A percentile compares a stretch with the other conserved stretches of the same genome.
These are phyloP conservation scores for Agrotis puta DNA, from an alignment of 2,888 invertebrate species.

Conservation along the genomic window DNA sequence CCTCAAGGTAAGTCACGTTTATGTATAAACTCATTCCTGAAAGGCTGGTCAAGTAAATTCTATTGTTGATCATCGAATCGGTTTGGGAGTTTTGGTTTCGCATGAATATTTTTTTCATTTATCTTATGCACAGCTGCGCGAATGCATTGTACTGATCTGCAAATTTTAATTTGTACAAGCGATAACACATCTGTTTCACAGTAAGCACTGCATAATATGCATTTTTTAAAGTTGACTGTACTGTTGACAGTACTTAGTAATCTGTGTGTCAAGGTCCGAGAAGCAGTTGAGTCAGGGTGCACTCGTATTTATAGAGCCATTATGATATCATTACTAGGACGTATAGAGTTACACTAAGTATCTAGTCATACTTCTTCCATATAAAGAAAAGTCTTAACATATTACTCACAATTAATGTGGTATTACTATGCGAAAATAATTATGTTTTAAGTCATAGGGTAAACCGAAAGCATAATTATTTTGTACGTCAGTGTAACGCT, in stretches of 20 bases:
- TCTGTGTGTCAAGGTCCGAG: constrained; percentile 49
- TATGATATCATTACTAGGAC: constrained; percentile 49
- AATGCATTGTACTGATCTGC: not conserved
- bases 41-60: not conserved
- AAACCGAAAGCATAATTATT: not conserved
- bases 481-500: not conserved
- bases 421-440: not conserved
- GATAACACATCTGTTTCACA: constrained; percentile 13
- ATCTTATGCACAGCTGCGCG: constrained; percentile 38
- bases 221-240: constrained; percentile 37
- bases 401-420: constrained; percentile 6
- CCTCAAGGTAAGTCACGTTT: constrained; percentile 90
- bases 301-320: constrained; percentile 28
- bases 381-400: constrained; percentile 18
- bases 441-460: not conserved
- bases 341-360: constrained; percentile 33
- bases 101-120: not conserved
- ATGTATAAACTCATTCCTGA: not conserved
- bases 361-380: constrained; percentile 22
- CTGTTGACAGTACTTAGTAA: constrained; percentile 13
- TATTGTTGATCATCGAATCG: not conserved
- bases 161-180: constrained; percentile 13
- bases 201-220: constrained; percentile 4
- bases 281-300: constrained; percentile 44
- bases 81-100: not conserved